phyloP scores from a whole-genome alignment of 2,888 invertebrate species.

The Coelopa pilipes region DNA sequence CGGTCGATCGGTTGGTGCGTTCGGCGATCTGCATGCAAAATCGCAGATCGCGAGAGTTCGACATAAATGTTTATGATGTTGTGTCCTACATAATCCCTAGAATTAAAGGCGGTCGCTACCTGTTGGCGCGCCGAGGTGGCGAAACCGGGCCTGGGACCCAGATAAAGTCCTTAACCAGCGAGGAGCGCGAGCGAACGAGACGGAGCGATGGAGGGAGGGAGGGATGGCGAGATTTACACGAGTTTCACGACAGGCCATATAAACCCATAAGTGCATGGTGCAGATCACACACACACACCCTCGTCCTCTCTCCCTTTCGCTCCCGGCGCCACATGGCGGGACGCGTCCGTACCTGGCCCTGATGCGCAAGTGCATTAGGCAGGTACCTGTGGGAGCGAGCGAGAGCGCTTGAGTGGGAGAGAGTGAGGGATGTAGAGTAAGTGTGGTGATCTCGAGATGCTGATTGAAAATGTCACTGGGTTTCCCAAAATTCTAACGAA shows the following conservation, averaged over 20 bases:
- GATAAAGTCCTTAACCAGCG: constrained; percentile 24
- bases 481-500: constrained; percentile 43
- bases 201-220: no score
- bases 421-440: constrained; percentile 38
- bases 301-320: no score
- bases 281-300: constrained; percentile 14
- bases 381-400: constrained; percentile 21
- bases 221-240: no score
- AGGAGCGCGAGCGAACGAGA: background rate
- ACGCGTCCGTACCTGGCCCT: constrained; percentile 1
- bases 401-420: constrained; percentile 23
- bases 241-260: constrained; percentile 1
- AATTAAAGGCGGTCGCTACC: constrained; percentile 34
- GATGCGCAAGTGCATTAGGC: constrained; percentile 17
- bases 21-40: no score
- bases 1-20: background rate
- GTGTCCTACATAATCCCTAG: constrained; percentile 32
- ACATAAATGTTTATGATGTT: constrained; percentile 10
- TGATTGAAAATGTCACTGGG: constrained; percentile 41
- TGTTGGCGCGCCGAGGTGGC: background rate
- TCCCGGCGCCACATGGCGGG: background rate
- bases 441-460: constrained; percentile 19
- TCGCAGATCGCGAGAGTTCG: no score
- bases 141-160: constrained; percentile 1
- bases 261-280: background rate